Percentiles rank a stretch among this genome's conserved stretches.
Evolutionary conservation across 2,888 invertebrate genomes (phyloP).

Genomic region (Empis stercorea): DNA sequence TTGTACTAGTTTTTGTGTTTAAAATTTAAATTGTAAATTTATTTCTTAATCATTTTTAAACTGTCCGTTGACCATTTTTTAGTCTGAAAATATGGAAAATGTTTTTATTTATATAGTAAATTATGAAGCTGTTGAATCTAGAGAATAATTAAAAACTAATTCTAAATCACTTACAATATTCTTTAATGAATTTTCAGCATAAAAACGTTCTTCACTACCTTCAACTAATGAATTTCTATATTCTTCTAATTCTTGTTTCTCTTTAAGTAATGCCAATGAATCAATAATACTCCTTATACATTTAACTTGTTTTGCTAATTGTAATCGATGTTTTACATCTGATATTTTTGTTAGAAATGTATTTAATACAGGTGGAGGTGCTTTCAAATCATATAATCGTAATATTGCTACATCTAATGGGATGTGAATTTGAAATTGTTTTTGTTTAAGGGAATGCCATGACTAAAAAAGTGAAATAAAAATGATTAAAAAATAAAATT

Average conservation of each 20-base stretch:
- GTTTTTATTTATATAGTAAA: no score
- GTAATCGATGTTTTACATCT: constrained; percentile 26
- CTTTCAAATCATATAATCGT: constrained; percentile 26
- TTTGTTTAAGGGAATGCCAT: constrained; percentile 32
- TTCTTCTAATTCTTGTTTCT: constrained; percentile 25
- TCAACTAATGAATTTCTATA: constrained; percentile 24
- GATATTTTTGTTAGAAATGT: constrained; percentile 29
- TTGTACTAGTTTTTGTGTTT: no score
- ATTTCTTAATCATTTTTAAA: constrained; percentile 22
- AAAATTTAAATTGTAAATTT: not conserved
- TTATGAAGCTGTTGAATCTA: no score
- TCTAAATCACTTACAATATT: constrained; percentile 18
- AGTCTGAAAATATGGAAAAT: constrained; percentile 16
- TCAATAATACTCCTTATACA: constrained; percentile 31
- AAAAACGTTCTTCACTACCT: constrained; percentile 52
- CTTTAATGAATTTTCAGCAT: constrained; percentile 57
- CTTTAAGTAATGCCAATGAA: constrained; percentile 29
- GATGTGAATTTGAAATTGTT: constrained; percentile 33
- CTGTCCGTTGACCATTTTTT: constrained; percentile 34
- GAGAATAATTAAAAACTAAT: no score
- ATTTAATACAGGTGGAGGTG: constrained; percentile 29
- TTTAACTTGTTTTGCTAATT: constrained; percentile 28
- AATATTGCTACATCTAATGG: constrained; percentile 28
- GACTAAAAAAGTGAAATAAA: constrained; percentile 8
- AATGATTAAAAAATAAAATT: not conserved